phyloP scores from a whole-genome alignment of 2,888 invertebrate species.

The Sarcophaga rosellei region DNA sequence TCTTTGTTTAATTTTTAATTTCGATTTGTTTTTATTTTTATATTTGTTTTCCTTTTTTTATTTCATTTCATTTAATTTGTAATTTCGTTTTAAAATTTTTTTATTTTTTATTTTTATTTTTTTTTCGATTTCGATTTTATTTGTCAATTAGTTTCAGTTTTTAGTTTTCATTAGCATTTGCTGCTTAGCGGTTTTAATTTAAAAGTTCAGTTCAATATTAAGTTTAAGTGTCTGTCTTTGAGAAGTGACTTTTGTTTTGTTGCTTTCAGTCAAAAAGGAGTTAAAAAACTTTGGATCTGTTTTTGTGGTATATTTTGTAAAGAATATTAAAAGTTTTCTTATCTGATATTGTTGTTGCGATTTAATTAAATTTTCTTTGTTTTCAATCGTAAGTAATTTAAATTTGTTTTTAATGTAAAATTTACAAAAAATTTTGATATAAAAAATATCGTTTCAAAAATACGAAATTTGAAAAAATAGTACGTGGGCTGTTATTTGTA shows the following conservation, averaged over 20 bases:
- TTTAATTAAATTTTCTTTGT: not conserved
- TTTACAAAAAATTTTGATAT: too few relatives aligned
- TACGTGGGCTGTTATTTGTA: too few relatives aligned
- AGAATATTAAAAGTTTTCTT: not conserved
- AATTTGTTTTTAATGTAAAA: too few relatives aligned
- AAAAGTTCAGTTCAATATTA: not conserved
- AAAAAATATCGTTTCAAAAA: too few relatives aligned
- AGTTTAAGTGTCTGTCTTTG: not conserved
- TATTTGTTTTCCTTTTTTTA: not conserved
- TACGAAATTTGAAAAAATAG: too few relatives aligned
- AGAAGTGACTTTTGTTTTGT: not conserved
- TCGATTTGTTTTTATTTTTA: conserved; percentile 21
- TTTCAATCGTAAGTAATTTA: too few relatives aligned
- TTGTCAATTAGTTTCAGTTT: conserved; percentile 32
- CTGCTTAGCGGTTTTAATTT: conserved; percentile 48
- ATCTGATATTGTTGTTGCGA: not conserved
- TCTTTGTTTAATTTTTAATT: not conserved
- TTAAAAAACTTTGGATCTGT: not conserved
- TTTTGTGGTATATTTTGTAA: not conserved
- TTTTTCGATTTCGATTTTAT: conserved; percentile 41
- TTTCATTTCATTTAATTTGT: conserved; percentile 26
- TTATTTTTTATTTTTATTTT: conserved; percentile 18
- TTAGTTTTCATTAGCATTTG: conserved; percentile 51
- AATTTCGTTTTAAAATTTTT: conserved; percentile 21
- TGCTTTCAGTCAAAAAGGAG: not conserved